These are phyloP conservation scores for Protonibea diacanthus DNA, from an alignment of 2,797 vertebrate species.

Conservation along the genomic window DNA sequence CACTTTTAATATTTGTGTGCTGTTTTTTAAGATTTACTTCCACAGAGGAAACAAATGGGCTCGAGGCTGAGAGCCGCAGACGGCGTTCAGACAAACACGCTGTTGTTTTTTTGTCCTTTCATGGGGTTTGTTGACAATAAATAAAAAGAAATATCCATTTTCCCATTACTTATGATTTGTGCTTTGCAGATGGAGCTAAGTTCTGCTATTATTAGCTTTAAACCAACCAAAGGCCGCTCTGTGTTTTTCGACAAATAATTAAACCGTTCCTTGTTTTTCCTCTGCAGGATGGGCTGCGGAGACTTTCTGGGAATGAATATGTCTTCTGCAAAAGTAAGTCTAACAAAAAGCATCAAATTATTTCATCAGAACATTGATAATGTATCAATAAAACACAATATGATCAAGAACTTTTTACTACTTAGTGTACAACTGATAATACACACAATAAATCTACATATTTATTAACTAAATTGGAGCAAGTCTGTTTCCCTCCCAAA, in stretches of 20 bases:
- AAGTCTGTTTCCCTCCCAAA: no score
- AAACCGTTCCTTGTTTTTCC: not conserved
- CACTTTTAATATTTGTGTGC: not conserved
- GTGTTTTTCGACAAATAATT: not conserved
- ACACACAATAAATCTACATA: not conserved
- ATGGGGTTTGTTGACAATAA: not conserved
- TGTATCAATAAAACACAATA: not conserved
- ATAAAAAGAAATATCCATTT: not conserved
- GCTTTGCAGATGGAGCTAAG: not conserved
- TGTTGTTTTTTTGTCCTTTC: not conserved
- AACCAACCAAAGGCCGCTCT: not conserved
- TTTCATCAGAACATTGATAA: not conserved
- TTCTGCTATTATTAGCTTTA: not conserved
- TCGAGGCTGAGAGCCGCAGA: not conserved
- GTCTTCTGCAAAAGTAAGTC: conserved; percentile 92
- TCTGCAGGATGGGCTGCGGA: conserved; percentile 92
- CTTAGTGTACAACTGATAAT: not conserved
- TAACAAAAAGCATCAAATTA: conserved; percentile 10
- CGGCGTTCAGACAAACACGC: not conserved
- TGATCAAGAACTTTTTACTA: no score
- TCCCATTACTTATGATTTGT: not conserved
- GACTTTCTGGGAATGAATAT: conserved; percentile 94
- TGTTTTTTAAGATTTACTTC: not conserved
- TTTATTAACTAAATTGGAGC: no score
- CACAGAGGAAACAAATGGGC: not conserved